Percentiles rank a stretch among this genome's conserved stretches.
Evolutionary conservation across 2,113 vertebrate species (phyloP).

Genomic region (Stegostoma tigrinum): DNA sequence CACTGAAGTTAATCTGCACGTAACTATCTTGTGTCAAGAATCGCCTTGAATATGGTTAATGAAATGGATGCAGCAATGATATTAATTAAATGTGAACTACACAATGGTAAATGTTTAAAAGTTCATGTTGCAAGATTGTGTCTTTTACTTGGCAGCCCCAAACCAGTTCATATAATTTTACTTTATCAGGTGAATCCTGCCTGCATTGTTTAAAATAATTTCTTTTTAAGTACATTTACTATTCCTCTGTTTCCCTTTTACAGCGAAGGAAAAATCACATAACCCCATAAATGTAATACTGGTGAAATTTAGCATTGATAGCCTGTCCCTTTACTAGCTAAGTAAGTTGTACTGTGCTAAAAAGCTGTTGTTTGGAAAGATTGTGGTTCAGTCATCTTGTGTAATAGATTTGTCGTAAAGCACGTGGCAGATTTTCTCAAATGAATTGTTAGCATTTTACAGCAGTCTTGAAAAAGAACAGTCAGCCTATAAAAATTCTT

Average conservation of each 20-base stretch:
- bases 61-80: background rate
- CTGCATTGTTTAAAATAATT: background rate
- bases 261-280: background rate
- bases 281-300: background rate
- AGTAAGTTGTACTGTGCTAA: background rate
- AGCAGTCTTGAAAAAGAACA: conserved; percentile 8
- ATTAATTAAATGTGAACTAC: background rate
- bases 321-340: background rate
- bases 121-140: background rate
- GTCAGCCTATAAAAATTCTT: background rate
- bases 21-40: background rate
- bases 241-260: background rate
- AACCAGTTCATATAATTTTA: background rate
- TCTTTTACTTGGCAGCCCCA: background rate
- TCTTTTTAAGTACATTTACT: background rate
- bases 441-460: conserved; percentile 15
- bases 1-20: background rate
- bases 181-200: background rate
- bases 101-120: background rate
- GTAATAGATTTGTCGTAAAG: background rate
- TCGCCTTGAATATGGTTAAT: background rate
- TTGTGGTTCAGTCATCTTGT: background rate
- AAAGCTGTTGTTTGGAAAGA: background rate
- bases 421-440: background rate
- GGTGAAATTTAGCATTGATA: background rate